Evolutionary conservation across 2,113 vertebrate species (phyloP).

Genomic region (Tachysurus fulvidraco): DNA sequence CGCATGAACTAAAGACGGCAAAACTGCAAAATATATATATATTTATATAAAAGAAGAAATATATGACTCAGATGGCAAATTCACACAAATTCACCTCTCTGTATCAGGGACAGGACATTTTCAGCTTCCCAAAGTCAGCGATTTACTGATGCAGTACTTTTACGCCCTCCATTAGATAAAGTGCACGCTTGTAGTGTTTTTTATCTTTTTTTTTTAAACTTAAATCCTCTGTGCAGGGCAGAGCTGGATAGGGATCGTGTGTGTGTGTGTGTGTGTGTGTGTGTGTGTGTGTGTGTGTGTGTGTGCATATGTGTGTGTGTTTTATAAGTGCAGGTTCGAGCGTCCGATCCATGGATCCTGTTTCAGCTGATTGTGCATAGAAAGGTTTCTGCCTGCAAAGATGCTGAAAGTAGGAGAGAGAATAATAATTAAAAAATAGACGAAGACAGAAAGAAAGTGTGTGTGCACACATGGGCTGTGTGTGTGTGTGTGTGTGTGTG

Average conservation of each 20-base stretch:
- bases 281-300: conserved; percentile 7
- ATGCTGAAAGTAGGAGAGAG: neutral
- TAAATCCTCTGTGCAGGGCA: conserved; percentile 62
- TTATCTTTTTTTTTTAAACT: neutral
- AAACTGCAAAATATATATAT: conserved; percentile 17
- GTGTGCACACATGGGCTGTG: conserved; percentile 30
- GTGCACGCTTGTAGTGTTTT: conserved; percentile 49
- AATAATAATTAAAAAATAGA: neutral
- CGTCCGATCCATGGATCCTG: conserved; percentile 69
- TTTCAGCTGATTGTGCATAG: conserved; percentile 77
- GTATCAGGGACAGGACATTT: conserved; percentile 29
- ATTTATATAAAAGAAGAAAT: neutral
- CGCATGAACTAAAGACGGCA: conserved; percentile 32
- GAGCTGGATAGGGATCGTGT: conserved; percentile 47
- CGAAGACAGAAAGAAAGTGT: conserved; percentile 16
- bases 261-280: neutral
- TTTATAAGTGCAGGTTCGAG: conserved; percentile 68
- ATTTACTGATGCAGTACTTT: conserved; percentile 40
- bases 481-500: conserved; percentile 22
- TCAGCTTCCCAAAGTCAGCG: conserved; percentile 43
- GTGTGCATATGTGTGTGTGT: conserved; percentile 13
- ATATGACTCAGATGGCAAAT: conserved; percentile 16
- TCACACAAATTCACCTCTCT: conserved; percentile 13
- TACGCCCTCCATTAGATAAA: conserved; percentile 60
- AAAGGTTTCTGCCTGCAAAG: conserved; percentile 59